Base-by-base conservation (phyloP, 2,888 invertebrate genomes). In the Lycia hirtaria region DNA sequence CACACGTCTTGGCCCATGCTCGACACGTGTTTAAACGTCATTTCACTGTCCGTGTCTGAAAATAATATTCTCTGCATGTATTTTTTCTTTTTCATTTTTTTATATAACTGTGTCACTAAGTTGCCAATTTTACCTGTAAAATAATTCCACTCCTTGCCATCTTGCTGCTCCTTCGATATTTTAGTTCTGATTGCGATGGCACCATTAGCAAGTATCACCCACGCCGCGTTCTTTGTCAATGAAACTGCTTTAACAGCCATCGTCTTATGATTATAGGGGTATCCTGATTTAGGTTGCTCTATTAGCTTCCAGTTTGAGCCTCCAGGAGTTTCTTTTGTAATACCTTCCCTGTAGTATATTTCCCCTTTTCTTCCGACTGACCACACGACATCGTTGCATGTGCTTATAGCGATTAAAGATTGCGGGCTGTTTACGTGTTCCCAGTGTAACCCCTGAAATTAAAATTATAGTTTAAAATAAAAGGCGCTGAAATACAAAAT, bases 361-460 rank as follows among this genome's bases (percentile, higher is more conserved):
- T 96, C 96, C 30, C 98, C 98, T 87, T 96, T 97, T 72, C 95
- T 94, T 0, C 97, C 97, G 12, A 97, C 94, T 0, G 96, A 96
- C 98, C 98, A 98, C 24, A 97, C 95, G 15, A 93, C 87, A 15
- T 95, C 94, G 12, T 95, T 94, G 62, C 95, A 95, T 32, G 88
- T 92, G 68, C 95, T 95, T 64, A 97, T 96, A 50, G 95, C 95
- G 32, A 94, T 92, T 61, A 98, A 88, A 1, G 96, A 93, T 81
- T 97, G 97, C 74, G 97, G 97, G 62, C 96, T 96, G 38, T 95
- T 93, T 47, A 97, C 94, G 72, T 97, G 96, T 76, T 96, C 95
- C 97, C 97, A 97, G 55, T 93, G 93, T 22, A 92, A 85, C 32
- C 96, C 97, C 96, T 96, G 77, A 65, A 76, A 69, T 41, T 1